Base-by-base conservation (phyloP, 2,888 invertebrate genomes). In the Sisyra terminalis region DNA sequence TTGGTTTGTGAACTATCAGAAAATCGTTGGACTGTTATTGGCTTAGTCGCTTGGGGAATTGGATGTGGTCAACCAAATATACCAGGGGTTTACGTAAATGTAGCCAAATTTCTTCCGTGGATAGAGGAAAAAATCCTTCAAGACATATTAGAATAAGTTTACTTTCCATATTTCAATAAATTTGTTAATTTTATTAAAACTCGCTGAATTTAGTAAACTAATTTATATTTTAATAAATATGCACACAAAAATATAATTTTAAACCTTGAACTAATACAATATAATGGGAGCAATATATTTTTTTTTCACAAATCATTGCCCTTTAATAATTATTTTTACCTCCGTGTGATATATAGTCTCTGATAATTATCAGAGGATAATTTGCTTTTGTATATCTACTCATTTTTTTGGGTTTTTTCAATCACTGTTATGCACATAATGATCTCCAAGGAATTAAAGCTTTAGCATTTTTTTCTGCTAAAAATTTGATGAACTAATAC, bases 31-130 rank as follows among this genome's bases (percentile, higher is more conserved):
- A 30, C 31, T 14, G 40, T 40, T 9, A 30, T 40, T n/a, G 40
- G 40, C 29, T n/a, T 40, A 10, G 40, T 40, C 10, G 29, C 29
- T 6, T 40, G 40, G 40, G 40, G 40, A 11, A 15, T 40, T 40
- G 30, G 31, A 3, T 40, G 40, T 16, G 40, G 40, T 14, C 15
- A 40, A 29, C 30, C 40, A 6, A 31, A 31, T n/a, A 31, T 40
- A 11, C 40, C 40, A 3, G 40, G 40, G 9, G 40, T 31, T 30
- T 40, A 40, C 17, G 40, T 40, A 8, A 40, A 40, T 17, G 31
- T 40, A 9, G 40, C 40, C 9, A 14, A 40, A 13, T 40, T 40
- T 15, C 13, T 40, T 15, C 40, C 40, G 2, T 40, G 40, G 40
- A 40, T 40, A 8, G 15, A 31, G 15, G 14, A 13, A 7, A 29